These are phyloP conservation scores for Bothrops jararaca DNA, from an alignment of 2,113 vertebrate genomes.

Conservation along the genomic window DNA sequence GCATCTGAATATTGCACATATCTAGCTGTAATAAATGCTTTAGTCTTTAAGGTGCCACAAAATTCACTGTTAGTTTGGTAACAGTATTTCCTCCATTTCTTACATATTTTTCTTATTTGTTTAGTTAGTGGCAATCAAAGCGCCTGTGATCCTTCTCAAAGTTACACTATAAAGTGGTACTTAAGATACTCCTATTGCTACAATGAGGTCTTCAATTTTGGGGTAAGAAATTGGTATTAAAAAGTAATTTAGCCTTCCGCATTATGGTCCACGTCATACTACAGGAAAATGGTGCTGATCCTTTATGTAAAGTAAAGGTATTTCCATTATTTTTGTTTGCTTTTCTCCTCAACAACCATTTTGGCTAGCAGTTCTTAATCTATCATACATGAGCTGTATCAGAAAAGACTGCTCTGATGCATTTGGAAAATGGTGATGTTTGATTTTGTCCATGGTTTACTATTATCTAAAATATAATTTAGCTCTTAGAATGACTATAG, in stretches of 20 bases:
- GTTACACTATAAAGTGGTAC: conserved; percentile 74
- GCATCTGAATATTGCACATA: neutral
- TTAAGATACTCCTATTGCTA: conserved; percentile 78
- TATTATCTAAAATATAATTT: neutral
- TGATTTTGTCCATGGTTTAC: neutral
- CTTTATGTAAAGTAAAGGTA: neutral
- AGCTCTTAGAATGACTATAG: neutral
- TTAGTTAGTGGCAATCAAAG: conserved; percentile 72
- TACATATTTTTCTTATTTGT: conserved; percentile 23
- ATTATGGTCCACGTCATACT: neutral
- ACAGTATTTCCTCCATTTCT: conserved; percentile 17
- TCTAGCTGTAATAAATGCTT: neutral
- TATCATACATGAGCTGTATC: neutral
- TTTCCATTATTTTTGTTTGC: neutral
- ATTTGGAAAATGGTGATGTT: neutral
- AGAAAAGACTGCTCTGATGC: neutral
- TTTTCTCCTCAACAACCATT: neutral
- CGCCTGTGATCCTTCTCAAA: conserved; percentile 66
- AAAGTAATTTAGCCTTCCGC: neutral
- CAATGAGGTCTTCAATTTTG: conserved; percentile 79
- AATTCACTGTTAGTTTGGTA: neutral
- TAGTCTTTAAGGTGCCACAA: conserved; percentile 7
- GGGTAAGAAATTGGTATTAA: conserved; percentile 63
- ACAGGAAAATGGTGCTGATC: neutral
- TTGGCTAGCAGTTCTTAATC: neutral